Conservation (phyloP, 2,113 vertebrate genomes). For the Pandion haliaetus region DNA sequence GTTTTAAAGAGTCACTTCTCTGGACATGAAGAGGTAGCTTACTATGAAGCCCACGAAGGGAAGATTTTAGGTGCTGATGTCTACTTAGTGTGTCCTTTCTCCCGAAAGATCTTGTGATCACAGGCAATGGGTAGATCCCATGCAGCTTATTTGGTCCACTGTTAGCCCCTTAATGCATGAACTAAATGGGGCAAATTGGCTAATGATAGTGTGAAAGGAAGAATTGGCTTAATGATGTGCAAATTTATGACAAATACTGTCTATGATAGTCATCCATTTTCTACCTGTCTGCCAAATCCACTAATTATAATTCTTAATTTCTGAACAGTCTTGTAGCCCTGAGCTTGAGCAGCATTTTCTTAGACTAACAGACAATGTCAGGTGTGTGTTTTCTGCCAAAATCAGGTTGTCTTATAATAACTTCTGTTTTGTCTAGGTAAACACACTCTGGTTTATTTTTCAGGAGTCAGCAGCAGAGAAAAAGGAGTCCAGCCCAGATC, state of each 20-base stretch:
- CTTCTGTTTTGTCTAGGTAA: background rate
- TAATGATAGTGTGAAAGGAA: background rate
- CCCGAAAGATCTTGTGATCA: background rate
- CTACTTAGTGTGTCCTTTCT: background rate
- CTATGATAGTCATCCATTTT: background rate
- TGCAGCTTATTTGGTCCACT: background rate
- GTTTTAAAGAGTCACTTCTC: background rate
- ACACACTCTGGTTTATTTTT: background rate
- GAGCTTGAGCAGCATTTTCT: background rate
- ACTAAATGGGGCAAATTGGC: background rate
- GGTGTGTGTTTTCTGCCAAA: background rate
- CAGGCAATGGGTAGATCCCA: background rate
- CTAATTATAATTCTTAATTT: background rate
- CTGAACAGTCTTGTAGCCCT: background rate
- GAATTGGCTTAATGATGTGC: background rate
- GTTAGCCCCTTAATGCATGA: background rate
- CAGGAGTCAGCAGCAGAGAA: slow-evolving; percentile 29
- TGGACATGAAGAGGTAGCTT: background rate
- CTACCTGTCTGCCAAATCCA: background rate
- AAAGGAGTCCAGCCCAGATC: background rate
- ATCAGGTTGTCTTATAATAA: background rate
- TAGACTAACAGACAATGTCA: background rate
- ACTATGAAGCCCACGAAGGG: background rate
- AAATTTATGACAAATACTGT: background rate
- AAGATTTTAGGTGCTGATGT: background rate